Conservation (phyloP, 2,797 vertebrate genomes). For the Catostomus latipinnis region DNA sequence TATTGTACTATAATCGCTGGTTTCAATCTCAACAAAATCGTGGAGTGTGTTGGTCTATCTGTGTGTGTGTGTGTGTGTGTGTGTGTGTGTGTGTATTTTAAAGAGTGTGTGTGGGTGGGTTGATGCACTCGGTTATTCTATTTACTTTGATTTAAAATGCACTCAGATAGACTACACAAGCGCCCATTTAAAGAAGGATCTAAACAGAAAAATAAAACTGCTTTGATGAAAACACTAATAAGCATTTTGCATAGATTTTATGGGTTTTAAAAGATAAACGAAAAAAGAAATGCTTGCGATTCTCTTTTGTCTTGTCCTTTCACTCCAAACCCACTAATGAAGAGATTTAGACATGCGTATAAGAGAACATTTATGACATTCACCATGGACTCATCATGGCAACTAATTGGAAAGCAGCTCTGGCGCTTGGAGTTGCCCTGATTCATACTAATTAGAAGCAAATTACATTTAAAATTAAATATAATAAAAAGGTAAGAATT, state of each 20-base stretch:
- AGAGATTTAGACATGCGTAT: neutral
- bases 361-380: neutral
- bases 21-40: constrained; percentile 55
- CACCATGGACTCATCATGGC: neutral
- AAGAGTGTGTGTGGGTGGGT: constrained; percentile 80
- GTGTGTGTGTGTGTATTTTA: constrained; percentile 64
- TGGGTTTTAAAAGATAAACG: neutral
- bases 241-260: neutral
- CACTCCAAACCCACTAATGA: neutral
- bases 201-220: too few relatives aligned
- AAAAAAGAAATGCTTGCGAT: neutral
- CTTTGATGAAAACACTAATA: neutral
- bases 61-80: neutral
- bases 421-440: neutral
- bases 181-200: too few relatives aligned
- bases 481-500: neutral
- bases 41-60: constrained; percentile 59
- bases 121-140: constrained; percentile 70
- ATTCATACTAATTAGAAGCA: neutral
- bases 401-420: neutral
- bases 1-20: neutral
- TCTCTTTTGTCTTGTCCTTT: neutral
- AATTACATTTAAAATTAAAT: neutral
- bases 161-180: neutral
- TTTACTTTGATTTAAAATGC: neutral